Evolutionary conservation across 1,140 invertebrate genomes (phyloP).

Genomic region (Trachymyrmex cornetzi): DNA sequence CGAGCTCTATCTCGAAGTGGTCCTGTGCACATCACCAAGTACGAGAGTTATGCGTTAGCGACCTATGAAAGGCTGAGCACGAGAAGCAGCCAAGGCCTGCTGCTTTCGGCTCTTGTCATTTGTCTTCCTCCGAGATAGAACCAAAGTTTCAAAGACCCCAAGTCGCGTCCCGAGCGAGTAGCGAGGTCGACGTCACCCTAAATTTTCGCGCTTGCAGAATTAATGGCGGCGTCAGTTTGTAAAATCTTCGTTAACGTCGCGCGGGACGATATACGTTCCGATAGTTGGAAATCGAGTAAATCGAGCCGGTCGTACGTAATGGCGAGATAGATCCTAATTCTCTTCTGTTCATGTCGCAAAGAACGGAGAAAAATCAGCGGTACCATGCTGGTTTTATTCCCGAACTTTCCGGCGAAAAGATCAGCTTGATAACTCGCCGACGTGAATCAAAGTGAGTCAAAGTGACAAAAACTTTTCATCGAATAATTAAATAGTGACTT

Average conservation of each 20-base stretch:
- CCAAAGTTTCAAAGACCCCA: constrained; percentile 83
- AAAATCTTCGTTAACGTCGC: constrained; percentile 74
- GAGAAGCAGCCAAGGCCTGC: constrained; percentile 65
- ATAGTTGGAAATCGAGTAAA: constrained; percentile 61
- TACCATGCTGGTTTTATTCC: constrained; percentile 36
- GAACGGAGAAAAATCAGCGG: constrained; percentile 53
- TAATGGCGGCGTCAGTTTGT: constrained; percentile 78
- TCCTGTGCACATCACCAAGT: constrained; percentile 62
- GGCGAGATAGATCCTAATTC: constrained; percentile 53
- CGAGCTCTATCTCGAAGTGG: constrained; percentile 72
- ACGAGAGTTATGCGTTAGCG: constrained; percentile 81
- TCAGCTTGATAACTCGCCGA: constrained; percentile 20
- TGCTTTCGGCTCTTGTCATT: constrained; percentile 80
- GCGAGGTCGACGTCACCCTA: constrained; percentile 76
- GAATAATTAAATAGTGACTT: constrained; percentile 62
- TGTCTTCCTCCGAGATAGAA: constrained; percentile 84
- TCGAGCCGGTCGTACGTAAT: constrained; percentile 51
- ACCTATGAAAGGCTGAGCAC: constrained; percentile 80
- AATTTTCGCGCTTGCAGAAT: constrained; percentile 81
- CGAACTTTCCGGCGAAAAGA: constrained; percentile 14
- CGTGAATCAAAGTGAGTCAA: constrained; percentile 23
- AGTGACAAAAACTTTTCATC: constrained; percentile 46
- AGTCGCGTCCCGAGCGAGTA: constrained; percentile 80
- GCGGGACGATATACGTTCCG: constrained; percentile 61
- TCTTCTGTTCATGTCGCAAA: neutral